Evolutionary conservation across 92 coral and sea anemone species (phyloP).

Genomic region (Virgularia gustaviana): DNA sequence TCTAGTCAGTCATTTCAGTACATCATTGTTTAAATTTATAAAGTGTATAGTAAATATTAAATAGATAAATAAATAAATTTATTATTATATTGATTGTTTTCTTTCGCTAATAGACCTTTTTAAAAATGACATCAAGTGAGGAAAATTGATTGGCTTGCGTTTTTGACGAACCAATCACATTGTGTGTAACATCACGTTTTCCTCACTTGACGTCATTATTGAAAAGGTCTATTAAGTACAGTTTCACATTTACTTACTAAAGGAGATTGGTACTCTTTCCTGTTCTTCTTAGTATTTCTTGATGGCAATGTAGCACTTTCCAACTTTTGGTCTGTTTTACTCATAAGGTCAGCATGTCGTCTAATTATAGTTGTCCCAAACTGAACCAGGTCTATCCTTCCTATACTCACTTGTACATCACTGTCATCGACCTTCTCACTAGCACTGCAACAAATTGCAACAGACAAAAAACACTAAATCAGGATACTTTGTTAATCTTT

Average conservation of each 20-base stretch:
- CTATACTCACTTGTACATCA: slow-evolving; percentile 55
- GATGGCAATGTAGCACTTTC: slow-evolving; percentile 59
- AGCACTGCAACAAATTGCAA: slow-evolving; percentile 42
- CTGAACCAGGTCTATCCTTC: slow-evolving; percentile 69
- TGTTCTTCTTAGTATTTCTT: slow-evolving; percentile 60
- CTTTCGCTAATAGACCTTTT: neutral
- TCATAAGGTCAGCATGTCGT: slow-evolving; percentile 87
- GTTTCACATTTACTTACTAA: slow-evolving; percentile 47
- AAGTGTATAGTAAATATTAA: no score
- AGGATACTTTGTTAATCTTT: neutral
- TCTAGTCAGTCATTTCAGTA: no score
- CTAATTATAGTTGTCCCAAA: slow-evolving; percentile 55
- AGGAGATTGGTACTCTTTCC: slow-evolving; percentile 53
- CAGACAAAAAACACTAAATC: neutral
- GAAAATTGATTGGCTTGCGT: no score
- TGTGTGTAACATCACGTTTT: neutral
- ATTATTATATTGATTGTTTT: no score
- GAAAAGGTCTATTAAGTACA: neutral
- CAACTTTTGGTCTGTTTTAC: slow-evolving; percentile 58
- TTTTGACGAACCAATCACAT: no score
- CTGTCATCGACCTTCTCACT: slow-evolving; percentile 68
- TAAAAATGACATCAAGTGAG: no score
- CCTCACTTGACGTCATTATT: neutral
- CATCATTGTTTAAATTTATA: no score
- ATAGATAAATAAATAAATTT: no score